Evolutionary conservation across 2,113 vertebrate genomes (phyloP).

Genomic region (Xenopus tropicalis): UCB_Xtro_10.0 CM004447.2:110312001-110312500

Average conservation of each 20-base stretch:
- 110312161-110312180: constrained; percentile 73
- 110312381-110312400: constrained; percentile 40
- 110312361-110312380: constrained; percentile 52
- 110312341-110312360: constrained; percentile 51
- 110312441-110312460: constrained; percentile 34
- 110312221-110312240: constrained; percentile 72
- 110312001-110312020: no score
- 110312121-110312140: constrained; percentile 52
- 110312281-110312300: constrained; percentile 54
- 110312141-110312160: constrained; percentile 62
- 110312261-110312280: constrained; percentile 54
- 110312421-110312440: constrained; percentile 25
- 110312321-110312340: constrained; percentile 59
- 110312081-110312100: no score
- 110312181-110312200: constrained; percentile 67
- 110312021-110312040: no score
- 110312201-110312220: constrained; percentile 67
- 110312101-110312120: no score
- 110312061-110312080: no score
- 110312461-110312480: constrained; percentile 24
- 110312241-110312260: constrained; percentile 62
- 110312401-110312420: constrained; percentile 39
- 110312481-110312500: constrained; percentile 1
- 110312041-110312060: no score
- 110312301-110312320: constrained; percentile 50